Conservation (phyloP, 2,888 invertebrate species). For the Dorcus parallelipipedus region DNA sequence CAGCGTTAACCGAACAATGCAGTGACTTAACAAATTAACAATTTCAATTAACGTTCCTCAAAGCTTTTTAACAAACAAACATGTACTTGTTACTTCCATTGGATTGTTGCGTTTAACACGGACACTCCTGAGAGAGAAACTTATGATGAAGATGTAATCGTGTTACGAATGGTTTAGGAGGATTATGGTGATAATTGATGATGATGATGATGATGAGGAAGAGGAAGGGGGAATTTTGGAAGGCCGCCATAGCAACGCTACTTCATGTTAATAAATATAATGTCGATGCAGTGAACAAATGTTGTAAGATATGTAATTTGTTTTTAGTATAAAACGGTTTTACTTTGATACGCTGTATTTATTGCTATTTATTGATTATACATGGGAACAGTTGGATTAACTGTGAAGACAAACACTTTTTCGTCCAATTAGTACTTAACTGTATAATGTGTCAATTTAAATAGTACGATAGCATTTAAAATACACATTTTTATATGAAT, state of each 20-base stretch:
- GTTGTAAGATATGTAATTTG: slow-evolving; percentile 24
- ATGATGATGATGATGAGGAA: too few relatives aligned
- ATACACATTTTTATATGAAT: slow-evolving; percentile 33
- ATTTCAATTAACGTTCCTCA: slow-evolving; percentile 14
- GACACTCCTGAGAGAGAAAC: slow-evolving; percentile 9
- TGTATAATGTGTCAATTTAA: slow-evolving; percentile 27
- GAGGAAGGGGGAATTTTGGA: too few relatives aligned
- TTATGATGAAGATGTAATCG: slow-evolving; percentile 20
- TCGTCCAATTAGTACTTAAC: slow-evolving; percentile 16
- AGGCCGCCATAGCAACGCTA: slow-evolving; percentile 13
- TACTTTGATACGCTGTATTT: slow-evolving; percentile 32
- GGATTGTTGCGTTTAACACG: slow-evolving; percentile 35
- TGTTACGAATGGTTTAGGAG: slow-evolving; percentile 35
- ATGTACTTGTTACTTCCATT: slow-evolving; percentile 16
- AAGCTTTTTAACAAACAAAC: slow-evolving; percentile 21
- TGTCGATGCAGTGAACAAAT: background rate
- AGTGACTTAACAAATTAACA: slow-evolving; percentile 43
- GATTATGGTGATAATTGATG: slow-evolving; percentile 36
- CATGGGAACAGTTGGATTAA: background rate
- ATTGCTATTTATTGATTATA: slow-evolving; percentile 31
- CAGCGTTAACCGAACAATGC: slow-evolving; percentile 42
- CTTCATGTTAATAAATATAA: slow-evolving; percentile 7
- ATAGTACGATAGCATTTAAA: slow-evolving; percentile 9
- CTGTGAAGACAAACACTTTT: slow-evolving; percentile 7
- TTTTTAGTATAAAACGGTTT: background rate